Conservation (phyloP, 2,113 vertebrate species). For the Regulus satrapa region DNA sequence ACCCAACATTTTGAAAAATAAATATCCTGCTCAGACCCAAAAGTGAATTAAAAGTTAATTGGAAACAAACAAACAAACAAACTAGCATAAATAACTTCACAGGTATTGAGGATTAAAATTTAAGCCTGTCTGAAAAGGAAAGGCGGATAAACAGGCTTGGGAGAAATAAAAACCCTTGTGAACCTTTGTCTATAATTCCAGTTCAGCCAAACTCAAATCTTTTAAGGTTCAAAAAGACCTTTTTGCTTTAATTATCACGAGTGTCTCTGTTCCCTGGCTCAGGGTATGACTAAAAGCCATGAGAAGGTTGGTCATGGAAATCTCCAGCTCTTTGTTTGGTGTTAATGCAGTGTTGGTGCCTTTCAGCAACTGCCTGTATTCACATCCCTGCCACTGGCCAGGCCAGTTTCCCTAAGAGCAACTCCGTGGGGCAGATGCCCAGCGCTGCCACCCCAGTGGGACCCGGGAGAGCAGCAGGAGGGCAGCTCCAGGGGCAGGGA, state of each 20-base stretch:
- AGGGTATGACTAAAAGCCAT: constrained; percentile 38
- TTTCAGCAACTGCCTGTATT: neutral
- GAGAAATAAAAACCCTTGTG: constrained; percentile 34
- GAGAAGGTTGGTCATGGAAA: constrained; percentile 26
- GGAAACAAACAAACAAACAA: constrained; percentile 58
- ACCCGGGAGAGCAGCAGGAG: too few species aligned
- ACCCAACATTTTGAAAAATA: constrained; percentile 44
- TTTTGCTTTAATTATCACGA: constrained; percentile 43
- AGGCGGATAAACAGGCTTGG: constrained; percentile 19
- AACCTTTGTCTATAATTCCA: constrained; percentile 52
- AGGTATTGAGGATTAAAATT: constrained; percentile 48
- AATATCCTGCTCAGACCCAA: constrained; percentile 11
- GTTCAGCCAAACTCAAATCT: constrained; percentile 31
- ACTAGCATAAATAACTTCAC: constrained; percentile 29
- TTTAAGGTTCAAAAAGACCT: constrained; percentile 49
- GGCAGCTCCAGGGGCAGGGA: neutral
- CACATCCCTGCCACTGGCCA: neutral
- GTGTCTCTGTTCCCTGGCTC: neutral
- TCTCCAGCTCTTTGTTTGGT: neutral
- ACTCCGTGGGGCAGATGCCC: neutral
- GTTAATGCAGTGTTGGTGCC: neutral
- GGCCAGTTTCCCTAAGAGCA: neutral
- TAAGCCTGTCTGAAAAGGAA: constrained; percentile 32
- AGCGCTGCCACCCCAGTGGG: fast-evolving
- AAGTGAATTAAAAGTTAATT: constrained; percentile 43